Conservation (phyloP, 1,140 invertebrate species). For the Scaptomyza pallida region DNA sequence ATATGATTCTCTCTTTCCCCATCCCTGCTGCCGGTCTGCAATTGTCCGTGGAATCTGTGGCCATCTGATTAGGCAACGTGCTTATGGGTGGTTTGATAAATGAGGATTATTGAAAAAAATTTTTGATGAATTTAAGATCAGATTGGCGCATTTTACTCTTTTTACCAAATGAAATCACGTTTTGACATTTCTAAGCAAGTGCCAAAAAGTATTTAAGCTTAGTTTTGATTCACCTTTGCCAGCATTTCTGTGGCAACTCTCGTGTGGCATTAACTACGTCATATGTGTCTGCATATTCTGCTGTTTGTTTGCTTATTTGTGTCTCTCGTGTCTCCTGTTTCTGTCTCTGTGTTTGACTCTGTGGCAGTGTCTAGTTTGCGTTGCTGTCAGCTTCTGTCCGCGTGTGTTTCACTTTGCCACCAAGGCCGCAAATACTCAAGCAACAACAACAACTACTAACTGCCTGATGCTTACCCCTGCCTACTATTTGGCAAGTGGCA, state of each 20-base stretch:
- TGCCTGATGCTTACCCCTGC: constrained; percentile 8
- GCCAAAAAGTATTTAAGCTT: too few species aligned
- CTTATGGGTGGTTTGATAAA: too few species aligned
- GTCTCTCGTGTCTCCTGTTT: too few species aligned
- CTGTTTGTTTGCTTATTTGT: constrained; percentile 33
- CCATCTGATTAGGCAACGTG: constrained; percentile 58
- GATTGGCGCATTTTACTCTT: too few species aligned
- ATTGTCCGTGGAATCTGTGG: constrained; percentile 68
- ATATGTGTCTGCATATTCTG: constrained; percentile 9
- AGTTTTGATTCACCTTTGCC: too few species aligned
- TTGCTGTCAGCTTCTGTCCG: constrained; percentile 3
- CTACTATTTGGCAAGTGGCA: background rate
- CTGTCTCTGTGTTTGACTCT: background rate
- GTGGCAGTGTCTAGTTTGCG: constrained; percentile 31
- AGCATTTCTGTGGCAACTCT: constrained; percentile 11
- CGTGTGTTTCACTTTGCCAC: constrained; percentile 64
- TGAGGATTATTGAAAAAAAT: too few species aligned
- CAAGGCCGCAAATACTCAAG: constrained; percentile 64
- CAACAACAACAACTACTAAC: constrained; percentile 37
- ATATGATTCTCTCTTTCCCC: background rate
- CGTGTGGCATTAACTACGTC: constrained; percentile 17
- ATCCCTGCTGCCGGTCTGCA: constrained; percentile 2
- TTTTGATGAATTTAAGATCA: too few species aligned
- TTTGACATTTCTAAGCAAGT: too few species aligned
- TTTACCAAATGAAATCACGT: too few species aligned